phyloP scores from a whole-genome alignment of 2,888 invertebrate genomes.

The Microctonus brassicae region DNA sequence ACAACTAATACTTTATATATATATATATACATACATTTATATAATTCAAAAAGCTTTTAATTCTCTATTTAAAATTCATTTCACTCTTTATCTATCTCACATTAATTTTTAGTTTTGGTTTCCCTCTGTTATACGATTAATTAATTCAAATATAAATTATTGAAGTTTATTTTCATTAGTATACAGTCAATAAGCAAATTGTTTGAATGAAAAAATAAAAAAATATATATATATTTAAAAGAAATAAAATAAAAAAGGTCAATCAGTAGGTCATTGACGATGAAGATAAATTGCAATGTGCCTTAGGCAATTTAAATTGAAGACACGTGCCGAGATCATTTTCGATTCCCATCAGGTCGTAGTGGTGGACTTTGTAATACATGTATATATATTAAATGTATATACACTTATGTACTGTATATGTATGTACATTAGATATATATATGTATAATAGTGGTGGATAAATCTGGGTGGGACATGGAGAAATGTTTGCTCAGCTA shows the following conservation, averaged over 20 bases:
- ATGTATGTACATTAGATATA: not conserved
- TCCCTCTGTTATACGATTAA: not conserved
- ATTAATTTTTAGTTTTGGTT: not conserved
- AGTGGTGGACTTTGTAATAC: conserved; percentile 20
- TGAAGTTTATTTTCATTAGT: not conserved
- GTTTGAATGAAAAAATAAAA: no score
- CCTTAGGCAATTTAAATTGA: conserved; percentile 23
- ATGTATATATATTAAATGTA: conserved; percentile 13
- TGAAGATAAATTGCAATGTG: conserved; percentile 11
- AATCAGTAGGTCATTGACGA: conserved; percentile 23
- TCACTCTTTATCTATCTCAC: not conserved
- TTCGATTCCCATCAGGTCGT: conserved; percentile 22
- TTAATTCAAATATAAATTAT: not conserved
- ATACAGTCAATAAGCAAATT: not conserved
- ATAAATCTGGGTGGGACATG: conserved; percentile 27
- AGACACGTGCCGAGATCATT: conserved; percentile 27
- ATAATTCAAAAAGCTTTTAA: not conserved
- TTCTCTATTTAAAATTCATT: not conserved
- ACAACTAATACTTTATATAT: not conserved
- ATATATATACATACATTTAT: no score
- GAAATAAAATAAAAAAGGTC: conserved; percentile 9
- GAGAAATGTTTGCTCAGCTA: conserved; percentile 34
- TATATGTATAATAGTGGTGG: conserved; percentile 11
- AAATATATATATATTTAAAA: not conserved
- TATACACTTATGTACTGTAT: no score